Evolutionary conservation across 1,140 invertebrate species (phyloP).

Genomic region (Drosophila kurseongensis): DNA sequence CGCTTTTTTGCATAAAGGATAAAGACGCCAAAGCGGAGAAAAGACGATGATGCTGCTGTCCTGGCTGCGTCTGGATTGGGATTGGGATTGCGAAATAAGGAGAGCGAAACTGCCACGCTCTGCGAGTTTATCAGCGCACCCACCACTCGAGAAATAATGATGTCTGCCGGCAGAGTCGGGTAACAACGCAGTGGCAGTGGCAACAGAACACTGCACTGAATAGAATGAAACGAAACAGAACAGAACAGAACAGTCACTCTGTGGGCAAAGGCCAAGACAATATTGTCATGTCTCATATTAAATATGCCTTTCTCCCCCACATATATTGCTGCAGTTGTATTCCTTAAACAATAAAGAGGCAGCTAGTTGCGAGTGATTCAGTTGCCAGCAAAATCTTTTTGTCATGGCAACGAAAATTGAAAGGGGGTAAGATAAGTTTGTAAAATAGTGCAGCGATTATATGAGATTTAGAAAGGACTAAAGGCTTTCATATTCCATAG

Average conservation of each 20-base stretch:
- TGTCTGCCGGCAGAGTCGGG: slow-evolving; percentile 57
- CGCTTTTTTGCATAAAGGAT: slow-evolving; percentile 70
- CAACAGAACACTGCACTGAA: slow-evolving; percentile 1
- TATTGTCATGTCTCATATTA: slow-evolving; percentile 56
- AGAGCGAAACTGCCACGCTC: slow-evolving; percentile 54
- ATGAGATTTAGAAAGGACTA: slow-evolving; percentile 15
- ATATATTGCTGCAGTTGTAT: slow-evolving; percentile 18
- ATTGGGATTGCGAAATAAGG: slow-evolving; percentile 10
- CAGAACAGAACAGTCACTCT: slow-evolving; percentile 15
- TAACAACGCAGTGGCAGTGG: slow-evolving; percentile 42
- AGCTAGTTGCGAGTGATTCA: slow-evolving; percentile 11
- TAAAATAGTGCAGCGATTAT: slow-evolving; percentile 25
- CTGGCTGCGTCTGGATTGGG: slow-evolving; percentile 9
- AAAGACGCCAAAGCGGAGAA: slow-evolving; percentile 42
- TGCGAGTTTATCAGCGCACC: slow-evolving; percentile 76
- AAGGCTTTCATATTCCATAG: slow-evolving; percentile 3
- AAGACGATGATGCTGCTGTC: slow-evolving; percentile 49
- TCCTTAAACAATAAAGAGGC: slow-evolving; percentile 32
- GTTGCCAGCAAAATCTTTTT: slow-evolving; percentile 25
- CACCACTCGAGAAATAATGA: slow-evolving; percentile 74
- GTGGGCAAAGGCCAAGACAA: slow-evolving; percentile 46
- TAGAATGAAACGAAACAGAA: not conserved
- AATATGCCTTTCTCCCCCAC: slow-evolving; percentile 20
- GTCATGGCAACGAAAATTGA: slow-evolving; percentile 31
- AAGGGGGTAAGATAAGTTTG: slow-evolving; percentile 16